Base-by-base conservation (phyloP, 2,888 invertebrate genomes). In the Lasioglossum calceatum region DNA sequence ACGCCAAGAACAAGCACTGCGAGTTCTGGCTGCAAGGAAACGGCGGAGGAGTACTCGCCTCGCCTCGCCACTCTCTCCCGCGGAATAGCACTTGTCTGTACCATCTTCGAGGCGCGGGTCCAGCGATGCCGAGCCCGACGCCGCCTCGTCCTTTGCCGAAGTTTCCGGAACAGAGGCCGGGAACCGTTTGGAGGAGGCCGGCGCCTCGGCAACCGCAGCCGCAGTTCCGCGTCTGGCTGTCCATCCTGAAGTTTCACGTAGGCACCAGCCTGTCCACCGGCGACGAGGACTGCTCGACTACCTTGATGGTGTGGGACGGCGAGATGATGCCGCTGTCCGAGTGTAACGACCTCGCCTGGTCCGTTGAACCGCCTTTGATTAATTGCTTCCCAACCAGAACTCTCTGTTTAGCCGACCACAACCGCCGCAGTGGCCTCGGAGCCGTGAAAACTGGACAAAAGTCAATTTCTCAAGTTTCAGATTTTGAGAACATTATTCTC, bases 11-110 rank as follows among this genome's bases (percentile, higher is more conserved):
- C 95, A 98, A 98, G 94, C 97, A 97, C 85, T 98, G 98, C 94
- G 98, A 98, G 94, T 98, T 98, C 94, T 98, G 98, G 98, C 96
- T 98, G 88, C 96, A 98, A 86, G 98, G 98, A 8, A 97, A 97
- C 0, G 97, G 97, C 2, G 97, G 97, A 78, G 98, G 98, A n/a
- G 96, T 98, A 8, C 94, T 98, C 75, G 97, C 98, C 92, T 98
- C 98, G 93, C 98, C 98, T 0, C 96, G 97, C 90, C 98, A 98
- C 95, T 98, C 98, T 5, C 95, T 98, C 88, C 97, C 98, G 0
- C 97, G 98, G 1, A 98, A 98, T 94, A 98, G 98, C 42, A 98
- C 98, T 14, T 98, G 98, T 94, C 96, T 98, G 39, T 98, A 98
- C 94, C 98, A 98, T 94, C 97, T 98, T 93, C 97, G 97, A 90